Evolutionary conservation across 2,888 invertebrate genomes (phyloP).

Genomic region (Thyatira batis): DNA sequence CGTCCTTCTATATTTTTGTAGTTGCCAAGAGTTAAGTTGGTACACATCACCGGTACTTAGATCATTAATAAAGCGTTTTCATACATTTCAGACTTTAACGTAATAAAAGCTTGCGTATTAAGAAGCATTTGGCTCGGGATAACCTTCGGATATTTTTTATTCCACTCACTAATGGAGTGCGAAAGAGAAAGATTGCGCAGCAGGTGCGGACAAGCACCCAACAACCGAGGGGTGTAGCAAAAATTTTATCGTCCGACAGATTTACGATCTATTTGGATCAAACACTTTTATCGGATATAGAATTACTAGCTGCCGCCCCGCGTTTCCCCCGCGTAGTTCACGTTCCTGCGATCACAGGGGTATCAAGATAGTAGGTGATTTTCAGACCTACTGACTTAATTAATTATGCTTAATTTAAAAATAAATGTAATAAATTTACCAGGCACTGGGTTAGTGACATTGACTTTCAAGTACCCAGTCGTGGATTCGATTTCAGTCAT

Average conservation of each 20-base stretch:
- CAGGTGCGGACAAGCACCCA: constrained; percentile 46
- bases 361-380: too few relatives aligned
- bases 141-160: not conserved
- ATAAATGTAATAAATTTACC: too few relatives aligned
- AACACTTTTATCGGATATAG: constrained; percentile 33
- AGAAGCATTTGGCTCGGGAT: not conserved
- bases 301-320: constrained; percentile 37
- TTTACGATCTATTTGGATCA: constrained; percentile 40
- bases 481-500: too few relatives aligned
- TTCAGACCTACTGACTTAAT: too few relatives aligned
- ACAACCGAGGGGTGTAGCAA: constrained; percentile 35
- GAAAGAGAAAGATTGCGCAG: constrained; percentile 39
- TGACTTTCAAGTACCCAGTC: too few relatives aligned
- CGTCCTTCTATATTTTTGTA: too few relatives aligned
- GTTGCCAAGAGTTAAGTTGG: too few relatives aligned
- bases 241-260: constrained; percentile 40
- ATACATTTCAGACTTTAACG: not conserved
- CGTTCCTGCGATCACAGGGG: too few relatives aligned
- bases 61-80: not conserved
- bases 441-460: too few relatives aligned
- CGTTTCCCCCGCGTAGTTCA: too few relatives aligned
- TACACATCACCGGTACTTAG: too few relatives aligned
- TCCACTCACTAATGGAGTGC: constrained; percentile 14
- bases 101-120: not conserved
- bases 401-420: too few relatives aligned